phyloP scores from a whole-genome alignment of 2,113 vertebrate genomes.

The Eclectus roratus region DNA sequence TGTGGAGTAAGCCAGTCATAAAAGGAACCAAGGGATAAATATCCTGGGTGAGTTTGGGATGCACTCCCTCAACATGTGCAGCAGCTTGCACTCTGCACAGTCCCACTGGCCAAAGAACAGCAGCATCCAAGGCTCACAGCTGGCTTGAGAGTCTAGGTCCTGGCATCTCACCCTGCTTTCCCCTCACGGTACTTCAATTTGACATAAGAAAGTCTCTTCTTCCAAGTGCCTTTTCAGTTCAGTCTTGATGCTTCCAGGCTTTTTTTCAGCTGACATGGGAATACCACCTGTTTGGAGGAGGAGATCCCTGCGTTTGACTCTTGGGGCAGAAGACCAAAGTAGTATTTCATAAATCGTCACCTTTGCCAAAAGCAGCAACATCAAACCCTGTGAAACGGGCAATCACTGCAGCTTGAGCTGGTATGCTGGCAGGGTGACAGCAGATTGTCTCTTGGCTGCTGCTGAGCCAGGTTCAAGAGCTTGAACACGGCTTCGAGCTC shows the following conservation, averaged over 20 bases:
- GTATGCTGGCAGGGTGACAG: not conserved
- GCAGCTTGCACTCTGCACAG: not conserved
- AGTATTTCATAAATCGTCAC: constrained; percentile 39
- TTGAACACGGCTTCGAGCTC: not conserved
- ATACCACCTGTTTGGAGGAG: not conserved
- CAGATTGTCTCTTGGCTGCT: not conserved
- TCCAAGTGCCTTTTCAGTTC: not conserved
- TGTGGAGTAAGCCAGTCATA: not conserved
- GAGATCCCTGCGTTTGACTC: not conserved
- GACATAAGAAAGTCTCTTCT: not conserved
- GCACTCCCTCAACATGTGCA: not conserved
- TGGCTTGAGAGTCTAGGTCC: not conserved
- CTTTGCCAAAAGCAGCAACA: constrained; percentile 54
- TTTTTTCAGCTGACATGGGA: not conserved
- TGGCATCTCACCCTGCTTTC: not conserved
- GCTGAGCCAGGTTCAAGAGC: constrained; percentile 18
- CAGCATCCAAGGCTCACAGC: not conserved
- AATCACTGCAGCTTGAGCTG: constrained; percentile 10
- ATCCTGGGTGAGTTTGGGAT: not conserved
- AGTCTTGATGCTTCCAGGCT: not conserved
- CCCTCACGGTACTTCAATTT: not conserved
- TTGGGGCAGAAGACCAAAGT: constrained; percentile 21
- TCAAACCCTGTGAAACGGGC: constrained; percentile 6
- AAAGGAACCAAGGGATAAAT: not conserved
- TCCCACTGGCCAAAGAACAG: not conserved